These are phyloP conservation scores for Acanthosepion lycidas DNA, from an alignment of 2,888 invertebrate genomes.

Conservation along the genomic window DNA sequence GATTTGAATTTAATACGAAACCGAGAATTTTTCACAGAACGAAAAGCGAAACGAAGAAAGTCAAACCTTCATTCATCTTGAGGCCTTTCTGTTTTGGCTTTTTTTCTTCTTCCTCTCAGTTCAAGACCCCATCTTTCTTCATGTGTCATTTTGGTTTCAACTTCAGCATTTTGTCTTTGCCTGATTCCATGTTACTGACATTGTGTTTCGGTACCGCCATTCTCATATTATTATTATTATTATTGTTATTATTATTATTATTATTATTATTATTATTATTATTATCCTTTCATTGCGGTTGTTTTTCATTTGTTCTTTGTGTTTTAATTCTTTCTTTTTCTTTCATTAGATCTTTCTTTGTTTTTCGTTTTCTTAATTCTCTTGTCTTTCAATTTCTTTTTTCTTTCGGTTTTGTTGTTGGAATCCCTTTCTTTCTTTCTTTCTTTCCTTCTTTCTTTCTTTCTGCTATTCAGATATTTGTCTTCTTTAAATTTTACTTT, in stretches of 20 bases:
- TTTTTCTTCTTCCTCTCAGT: no score
- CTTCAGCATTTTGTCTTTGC: neutral
- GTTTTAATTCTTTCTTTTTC: neutral
- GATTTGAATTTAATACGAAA: neutral
- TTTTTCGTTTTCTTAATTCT: neutral
- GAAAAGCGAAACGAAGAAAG: neutral
- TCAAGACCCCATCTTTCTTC: neutral
- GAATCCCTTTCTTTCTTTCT: no score
- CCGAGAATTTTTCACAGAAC: neutral
- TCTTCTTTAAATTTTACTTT: no score
- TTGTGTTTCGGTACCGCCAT: no score
- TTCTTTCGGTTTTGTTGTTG: no score
- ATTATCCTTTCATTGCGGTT: no score
- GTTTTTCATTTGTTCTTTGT: neutral
- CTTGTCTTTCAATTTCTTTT: neutral
- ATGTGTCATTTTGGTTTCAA: neutral
- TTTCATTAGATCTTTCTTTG: neutral
- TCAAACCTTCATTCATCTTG: neutral
- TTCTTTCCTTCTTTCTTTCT: no score
- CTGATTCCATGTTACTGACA: no score
- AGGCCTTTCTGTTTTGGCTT: neutral
- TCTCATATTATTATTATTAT: no score
- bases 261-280: no score
- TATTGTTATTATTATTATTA: no score
- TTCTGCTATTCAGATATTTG: no score